Evolutionary conservation across 2,113 vertebrate genomes (phyloP).

Genomic region (Megaceryle torquata): DNA sequence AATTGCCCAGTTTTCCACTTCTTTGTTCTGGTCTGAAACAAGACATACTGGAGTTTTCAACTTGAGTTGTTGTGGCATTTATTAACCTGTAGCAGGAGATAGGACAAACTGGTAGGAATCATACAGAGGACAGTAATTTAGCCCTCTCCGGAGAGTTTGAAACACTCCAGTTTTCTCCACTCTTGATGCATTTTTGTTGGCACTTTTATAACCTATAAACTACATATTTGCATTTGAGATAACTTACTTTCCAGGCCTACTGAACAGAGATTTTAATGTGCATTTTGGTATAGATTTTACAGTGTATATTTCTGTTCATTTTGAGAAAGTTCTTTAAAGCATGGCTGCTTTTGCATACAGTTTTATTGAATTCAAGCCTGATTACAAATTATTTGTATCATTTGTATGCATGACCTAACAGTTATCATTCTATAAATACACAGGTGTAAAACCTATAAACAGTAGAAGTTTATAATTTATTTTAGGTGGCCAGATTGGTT

Average conservation of each 20-base stretch:
- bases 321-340: neutral
- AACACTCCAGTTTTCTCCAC: neutral
- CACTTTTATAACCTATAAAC: neutral
- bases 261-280: neutral
- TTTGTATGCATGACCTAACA: neutral
- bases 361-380: neutral
- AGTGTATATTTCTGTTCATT: neutral
- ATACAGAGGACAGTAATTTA: neutral
- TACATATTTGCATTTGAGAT: neutral
- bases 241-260: neutral
- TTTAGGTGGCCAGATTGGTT: neutral
- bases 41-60: neutral
- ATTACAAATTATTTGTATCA: neutral
- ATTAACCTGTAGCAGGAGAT: neutral
- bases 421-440: neutral
- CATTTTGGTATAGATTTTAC: neutral
- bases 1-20: accelerated
- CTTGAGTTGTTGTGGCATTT: neutral
- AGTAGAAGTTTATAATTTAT: neutral
- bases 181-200: neutral
- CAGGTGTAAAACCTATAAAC: neutral
- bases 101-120: neutral
- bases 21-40: neutral
- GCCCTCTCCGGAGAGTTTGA: neutral
- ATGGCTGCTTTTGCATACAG: neutral